A percentile compares a stretch with the other conserved stretches of the same genome.
Evolutionary conservation across 2,888 invertebrate species (phyloP).

Genomic region (Cotesia congregata): DNA sequence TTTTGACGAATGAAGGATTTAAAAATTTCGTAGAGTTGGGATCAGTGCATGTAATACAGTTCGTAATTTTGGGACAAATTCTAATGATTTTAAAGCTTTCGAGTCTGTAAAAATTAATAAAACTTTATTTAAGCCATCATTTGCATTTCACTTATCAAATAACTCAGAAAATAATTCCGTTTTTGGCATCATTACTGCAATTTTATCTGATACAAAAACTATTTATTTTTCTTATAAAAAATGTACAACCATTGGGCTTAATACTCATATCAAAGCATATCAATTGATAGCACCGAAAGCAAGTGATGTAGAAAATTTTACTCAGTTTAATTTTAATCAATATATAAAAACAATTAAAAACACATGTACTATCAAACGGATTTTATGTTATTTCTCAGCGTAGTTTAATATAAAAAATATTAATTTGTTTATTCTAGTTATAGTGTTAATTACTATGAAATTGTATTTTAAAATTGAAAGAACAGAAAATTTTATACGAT

Average conservation of each 20-base stretch:
- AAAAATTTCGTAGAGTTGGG: background rate
- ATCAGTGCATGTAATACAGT: background rate
- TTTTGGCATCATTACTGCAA: constrained; percentile 9
- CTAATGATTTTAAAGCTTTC: background rate
- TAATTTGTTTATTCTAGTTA: too few species aligned
- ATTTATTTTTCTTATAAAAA: constrained; percentile 10
- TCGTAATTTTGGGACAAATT: background rate
- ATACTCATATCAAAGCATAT: constrained; percentile 4
- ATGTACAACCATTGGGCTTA: background rate
- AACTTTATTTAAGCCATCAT: background rate
- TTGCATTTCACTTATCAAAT: constrained; percentile 16
- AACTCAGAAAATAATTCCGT: constrained; percentile 4
- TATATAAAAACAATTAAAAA: too few species aligned
- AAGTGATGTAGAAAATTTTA: too few species aligned
- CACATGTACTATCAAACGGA: too few species aligned
- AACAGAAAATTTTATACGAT: too few species aligned
- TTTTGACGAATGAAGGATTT: constrained; percentile 2
- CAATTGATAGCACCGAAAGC: background rate
- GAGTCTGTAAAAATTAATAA: constrained; percentile 8
- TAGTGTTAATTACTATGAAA: too few species aligned
- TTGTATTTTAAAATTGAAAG: too few species aligned
- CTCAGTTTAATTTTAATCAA: too few species aligned
- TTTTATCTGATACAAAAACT: background rate
- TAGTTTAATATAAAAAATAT: too few species aligned
- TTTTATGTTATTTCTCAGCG: too few species aligned